Percentiles rank a stretch among this genome's conserved stretches.
Conservation (phyloP, 2,888 invertebrate genomes). For the Listrodromus nycthemerus region DNA sequence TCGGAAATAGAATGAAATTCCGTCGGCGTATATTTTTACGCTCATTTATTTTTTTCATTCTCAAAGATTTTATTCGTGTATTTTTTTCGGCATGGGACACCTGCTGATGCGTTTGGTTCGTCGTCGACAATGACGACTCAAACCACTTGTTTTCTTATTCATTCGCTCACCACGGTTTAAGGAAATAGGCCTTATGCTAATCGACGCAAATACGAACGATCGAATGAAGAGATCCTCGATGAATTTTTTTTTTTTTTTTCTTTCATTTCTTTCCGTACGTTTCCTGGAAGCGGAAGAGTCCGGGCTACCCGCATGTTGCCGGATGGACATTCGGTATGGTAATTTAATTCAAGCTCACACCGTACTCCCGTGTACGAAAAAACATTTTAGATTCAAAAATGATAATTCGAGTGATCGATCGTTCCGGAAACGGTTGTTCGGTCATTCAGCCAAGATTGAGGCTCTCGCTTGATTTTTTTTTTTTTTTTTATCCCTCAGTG, state of each 20-base stretch:
- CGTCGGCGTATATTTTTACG: background rate
- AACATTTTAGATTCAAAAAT: background rate
- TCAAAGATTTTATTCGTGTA: background rate
- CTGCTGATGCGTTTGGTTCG: slow-evolving; percentile 15
- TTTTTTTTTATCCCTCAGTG: background rate
- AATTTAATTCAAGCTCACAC: slow-evolving; percentile 30
- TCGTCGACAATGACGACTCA: slow-evolving; percentile 5
- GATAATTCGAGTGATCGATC: slow-evolving; percentile 27
- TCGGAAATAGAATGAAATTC: slow-evolving; percentile 53
- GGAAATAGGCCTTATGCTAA: slow-evolving; percentile 56
- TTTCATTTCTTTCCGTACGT: slow-evolving; percentile 27
- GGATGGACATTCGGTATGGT: slow-evolving; percentile 33
- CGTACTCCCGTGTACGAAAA: background rate
- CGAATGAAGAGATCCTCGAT: slow-evolving; percentile 58
- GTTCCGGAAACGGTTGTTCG: slow-evolving; percentile 17
- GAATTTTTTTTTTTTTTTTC: slow-evolving; percentile 18
- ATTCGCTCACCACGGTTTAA: slow-evolving; percentile 23
- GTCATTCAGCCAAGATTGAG: background rate
- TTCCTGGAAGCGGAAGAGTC: slow-evolving; percentile 48
- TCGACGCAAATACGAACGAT: slow-evolving; percentile 44
- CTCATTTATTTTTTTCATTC: background rate
- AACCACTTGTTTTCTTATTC: slow-evolving; percentile 15
- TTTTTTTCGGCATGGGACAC: background rate
- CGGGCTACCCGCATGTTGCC: background rate
- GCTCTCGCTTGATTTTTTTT: too few relatives aligned